Conservation (phyloP, 1,140 invertebrate genomes). For the Penaeus japonicus region DNA sequence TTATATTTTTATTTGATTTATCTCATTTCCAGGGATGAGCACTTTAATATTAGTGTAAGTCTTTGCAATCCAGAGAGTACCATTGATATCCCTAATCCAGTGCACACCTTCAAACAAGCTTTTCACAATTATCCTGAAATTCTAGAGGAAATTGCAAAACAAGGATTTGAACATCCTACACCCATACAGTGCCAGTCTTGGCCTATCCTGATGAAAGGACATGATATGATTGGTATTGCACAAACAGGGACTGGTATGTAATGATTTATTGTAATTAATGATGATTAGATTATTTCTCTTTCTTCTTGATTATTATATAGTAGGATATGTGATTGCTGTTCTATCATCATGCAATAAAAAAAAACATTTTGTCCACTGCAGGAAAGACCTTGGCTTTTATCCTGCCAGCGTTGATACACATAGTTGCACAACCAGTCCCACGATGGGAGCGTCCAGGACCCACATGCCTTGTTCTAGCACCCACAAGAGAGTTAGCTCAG, state of each 20-base stretch:
- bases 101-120: slow-evolving; percentile 83
- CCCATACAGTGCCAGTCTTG: slow-evolving; percentile 92
- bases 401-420: slow-evolving; percentile 88
- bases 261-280: slow-evolving; percentile 17
- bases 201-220: slow-evolving; percentile 84
- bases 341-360: background rate
- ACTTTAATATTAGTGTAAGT: slow-evolving; percentile 42
- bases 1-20: background rate
- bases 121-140: slow-evolving; percentile 85
- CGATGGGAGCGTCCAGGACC: slow-evolving; percentile 77
- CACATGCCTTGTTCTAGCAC: slow-evolving; percentile 85
- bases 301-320: background rate
- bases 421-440: slow-evolving; percentile 78
- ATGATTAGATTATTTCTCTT: slow-evolving; percentile 4
- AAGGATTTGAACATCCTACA: slow-evolving; percentile 83
- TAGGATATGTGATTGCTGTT: background rate
- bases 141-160: slow-evolving; percentile 79
- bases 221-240: slow-evolving; percentile 91
- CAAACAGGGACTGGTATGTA: slow-evolving; percentile 87
- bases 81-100: slow-evolving; percentile 80
- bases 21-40: slow-evolving; percentile 29
- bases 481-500: slow-evolving; percentile 87
- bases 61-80: slow-evolving; percentile 59
- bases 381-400: slow-evolving; percentile 91
- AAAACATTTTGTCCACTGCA: slow-evolving; percentile 62